Evolutionary conservation across 2,113 vertebrate genomes (phyloP), one percentile per base, ranked within the genome.

Genomic region (Microcebus tavaratra): DNA sequence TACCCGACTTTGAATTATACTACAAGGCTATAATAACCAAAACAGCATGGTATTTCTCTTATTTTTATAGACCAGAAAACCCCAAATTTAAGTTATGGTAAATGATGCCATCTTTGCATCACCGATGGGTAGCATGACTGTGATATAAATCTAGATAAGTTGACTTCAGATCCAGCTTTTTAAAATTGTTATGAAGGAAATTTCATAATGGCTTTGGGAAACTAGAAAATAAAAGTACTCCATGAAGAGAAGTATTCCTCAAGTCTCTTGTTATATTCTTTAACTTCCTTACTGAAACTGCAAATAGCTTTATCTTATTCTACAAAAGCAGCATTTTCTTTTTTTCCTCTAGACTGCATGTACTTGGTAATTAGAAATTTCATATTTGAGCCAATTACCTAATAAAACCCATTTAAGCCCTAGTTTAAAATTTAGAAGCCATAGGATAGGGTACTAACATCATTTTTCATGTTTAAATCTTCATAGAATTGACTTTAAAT

Each of bases 331-430:
- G 13, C 11, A 87, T 85, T 96, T 97, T 63, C 87, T 83, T 95
- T 95, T 97, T 55, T 11, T 29, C 13, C 14, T 94, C 89, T 50
- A 63, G 59, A 42, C 1, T 36, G 34, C 45, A 79, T 79, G 48
- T 0, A 48, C 80, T 93, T 86, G 34, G 48, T 63, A 97, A 98
- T 96, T 91, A 95, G 25, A 90, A 88, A 91, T 93, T 27, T 76
- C 93, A 96, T 91, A 97, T 61, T 96, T 96, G 87, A 94, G 68
- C n/a, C 96, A 94, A 61, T 97, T 97, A 97, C 79, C 81, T 85
- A 94, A 89, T 95, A 93, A 79, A 96, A 97, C 39, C 42, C 23
- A 95, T 93, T 94, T 97, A 61, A 96, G 31, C 31, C 3, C 3
- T 50, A 92, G 27, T 94, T 97, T 97, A 83, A 97, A 95, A 25